phyloP scores from a whole-genome alignment of 2,797 vertebrate species.

The Coccyzus lansbergi region DNA sequence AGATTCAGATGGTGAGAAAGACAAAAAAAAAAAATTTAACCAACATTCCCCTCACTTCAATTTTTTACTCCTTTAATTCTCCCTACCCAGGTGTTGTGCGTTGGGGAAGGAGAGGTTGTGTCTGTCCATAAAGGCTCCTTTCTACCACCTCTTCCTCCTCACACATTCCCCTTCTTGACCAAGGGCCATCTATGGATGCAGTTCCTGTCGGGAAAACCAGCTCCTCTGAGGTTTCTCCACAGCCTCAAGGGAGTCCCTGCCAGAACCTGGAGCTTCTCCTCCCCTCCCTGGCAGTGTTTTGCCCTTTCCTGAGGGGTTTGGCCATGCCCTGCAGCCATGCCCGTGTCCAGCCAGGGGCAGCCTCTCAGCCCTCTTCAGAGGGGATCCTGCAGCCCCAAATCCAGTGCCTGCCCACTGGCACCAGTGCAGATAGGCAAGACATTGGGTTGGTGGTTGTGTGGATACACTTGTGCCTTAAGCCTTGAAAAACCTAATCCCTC shows the following conservation, averaged over 20 bases:
- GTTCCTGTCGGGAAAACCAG: not conserved
- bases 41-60: not conserved
- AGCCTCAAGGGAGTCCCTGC: not conserved
- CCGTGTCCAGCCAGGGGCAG: rapidly evolving
- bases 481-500: not conserved
- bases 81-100: rapidly evolving
- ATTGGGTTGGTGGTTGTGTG: rapidly evolving
- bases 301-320: not conserved
- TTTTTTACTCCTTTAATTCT: not conserved
- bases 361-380: not conserved
- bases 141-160: not conserved
- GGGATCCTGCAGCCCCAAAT: rapidly evolving
- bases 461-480: not conserved
- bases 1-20: not conserved
- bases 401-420: rapidly evolving
- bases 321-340: not conserved
- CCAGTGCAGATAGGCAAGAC: rapidly evolving
- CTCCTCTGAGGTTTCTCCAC: rapidly evolving
- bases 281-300: not conserved
- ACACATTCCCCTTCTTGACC: rapidly evolving
- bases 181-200: not conserved
- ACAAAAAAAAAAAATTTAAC: not conserved
- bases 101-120: no score
- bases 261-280: not conserved
- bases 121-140: rapidly evolving